Evolutionary conservation across 2,888 invertebrate genomes (phyloP), one percentile per base, ranked within the genome.

Genomic region (Scaptomyza parva): DNA sequence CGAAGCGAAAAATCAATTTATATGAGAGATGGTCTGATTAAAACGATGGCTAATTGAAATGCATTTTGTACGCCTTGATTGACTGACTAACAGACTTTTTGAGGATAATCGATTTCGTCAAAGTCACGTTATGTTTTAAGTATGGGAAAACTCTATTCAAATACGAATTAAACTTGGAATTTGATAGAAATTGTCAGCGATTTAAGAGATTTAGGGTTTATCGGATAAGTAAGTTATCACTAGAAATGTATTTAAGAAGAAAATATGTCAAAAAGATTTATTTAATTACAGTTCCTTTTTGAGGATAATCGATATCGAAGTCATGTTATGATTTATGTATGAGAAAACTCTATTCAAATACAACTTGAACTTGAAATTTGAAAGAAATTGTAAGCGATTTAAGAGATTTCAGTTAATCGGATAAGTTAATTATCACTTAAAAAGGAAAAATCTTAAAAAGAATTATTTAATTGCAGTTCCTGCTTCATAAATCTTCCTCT

Each of bases 41-140:
- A 86, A 78, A 45, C 60, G 70, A 70, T 68, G 62, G 68, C 76
- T 74, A 83, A 85, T 86, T 88, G 83, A 85, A 86, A 83, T 70
- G 48, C 61, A 52, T 74, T 61, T 68, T 73, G n/a, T 66, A 58
- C 76, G 73, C 70, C 76, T 65, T 65, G 68, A 70, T 57, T 64
- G 70, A 70, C 59, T 44, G 62, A 47, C 54, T 51, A 41, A 57
- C 14, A 6, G 22, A 37, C 52, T 28, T 3, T 2, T 7, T 39
- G 43, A 18, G 51, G 8, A 54, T 51, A 62, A 62, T 63, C 53
- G 28, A 37, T 24, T 45, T 62, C 28, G 53, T n/a, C n/a, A n/a
- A 33, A 74, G 57, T 69, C 71, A 75, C 71, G 71, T 75, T 71
- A 57, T 41, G 37, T n/a, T n/a, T n/a, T n/a, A n/a, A n/a, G n/a